These are phyloP conservation scores for Limenitis camilla DNA, from an alignment of 2,888 invertebrate species.

Conservation along the genomic window DNA sequence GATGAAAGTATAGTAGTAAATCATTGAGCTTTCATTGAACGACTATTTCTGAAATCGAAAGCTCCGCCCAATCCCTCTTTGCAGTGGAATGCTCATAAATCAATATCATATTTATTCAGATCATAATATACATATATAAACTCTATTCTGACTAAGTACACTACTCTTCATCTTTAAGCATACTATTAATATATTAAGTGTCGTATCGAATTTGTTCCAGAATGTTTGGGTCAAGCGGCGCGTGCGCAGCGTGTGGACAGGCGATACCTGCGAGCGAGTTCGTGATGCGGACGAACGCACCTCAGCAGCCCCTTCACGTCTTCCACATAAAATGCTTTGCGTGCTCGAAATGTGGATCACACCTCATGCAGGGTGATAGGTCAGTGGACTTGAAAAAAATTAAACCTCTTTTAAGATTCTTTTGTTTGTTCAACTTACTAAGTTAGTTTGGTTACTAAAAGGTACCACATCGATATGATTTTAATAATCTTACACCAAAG, in stretches of 20 bases:
- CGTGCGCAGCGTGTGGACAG: slow-evolving; percentile 93
- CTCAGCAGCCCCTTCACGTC: slow-evolving; percentile 79
- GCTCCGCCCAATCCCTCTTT: slow-evolving; percentile 17
- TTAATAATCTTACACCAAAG: no score
- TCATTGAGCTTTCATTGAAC: slow-evolving; percentile 16
- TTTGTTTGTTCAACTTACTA: no score
- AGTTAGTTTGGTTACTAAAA: no score
- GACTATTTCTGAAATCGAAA: slow-evolving; percentile 27
- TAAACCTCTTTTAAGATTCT: neutral
- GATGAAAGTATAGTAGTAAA: no score
- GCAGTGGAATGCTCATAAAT: no score
- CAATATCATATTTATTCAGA: no score
- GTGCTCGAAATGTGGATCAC: slow-evolving; percentile 93
- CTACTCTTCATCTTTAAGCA: no score
- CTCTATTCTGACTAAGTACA: no score
- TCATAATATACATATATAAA: no score
- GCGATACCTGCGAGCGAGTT: slow-evolving; percentile 94
- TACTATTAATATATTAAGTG: neutral
- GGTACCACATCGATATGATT: no score
- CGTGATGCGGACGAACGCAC: slow-evolving; percentile 87
- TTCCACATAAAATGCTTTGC: slow-evolving; percentile 97
- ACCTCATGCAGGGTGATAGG: slow-evolving; percentile 93
- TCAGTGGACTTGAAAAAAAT: slow-evolving; percentile 39
- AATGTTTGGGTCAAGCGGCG: slow-evolving; percentile 92
- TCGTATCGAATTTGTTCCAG: slow-evolving; percentile 74